Evolutionary conservation across 2,888 invertebrate genomes (phyloP).

Genomic region (Tineola bisselliella): DNA sequence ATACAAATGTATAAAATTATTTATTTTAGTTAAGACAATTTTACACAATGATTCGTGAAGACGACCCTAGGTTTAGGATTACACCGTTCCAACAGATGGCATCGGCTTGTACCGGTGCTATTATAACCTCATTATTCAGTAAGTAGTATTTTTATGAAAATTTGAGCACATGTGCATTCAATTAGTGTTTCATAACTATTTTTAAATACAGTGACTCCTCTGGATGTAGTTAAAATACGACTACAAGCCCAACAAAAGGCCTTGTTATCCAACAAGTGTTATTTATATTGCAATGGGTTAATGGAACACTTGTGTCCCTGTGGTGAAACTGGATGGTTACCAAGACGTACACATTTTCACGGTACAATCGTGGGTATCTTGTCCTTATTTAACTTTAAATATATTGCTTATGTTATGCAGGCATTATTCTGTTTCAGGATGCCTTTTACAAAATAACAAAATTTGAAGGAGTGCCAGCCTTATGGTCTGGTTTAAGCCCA

Average conservation of each 20-base stretch:
- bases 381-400: neutral
- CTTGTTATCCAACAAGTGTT: slow-evolving; percentile 85
- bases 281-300: slow-evolving; percentile 95
- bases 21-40: neutral
- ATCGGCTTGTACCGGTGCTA: slow-evolving; percentile 87
- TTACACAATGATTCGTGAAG: slow-evolving; percentile 58
- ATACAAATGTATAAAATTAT: neutral
- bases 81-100: slow-evolving; percentile 84
- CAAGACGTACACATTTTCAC: slow-evolving; percentile 75
- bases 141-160: slow-evolving; percentile 34
- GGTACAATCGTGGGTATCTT: slow-evolving; percentile 73
- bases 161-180: neutral
- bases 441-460: slow-evolving; percentile 93
- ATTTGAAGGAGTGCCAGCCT: slow-evolving; percentile 85
- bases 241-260: slow-evolving; percentile 94
- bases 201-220: slow-evolving; percentile 85
- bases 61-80: slow-evolving; percentile 81
- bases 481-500: slow-evolving; percentile 98
- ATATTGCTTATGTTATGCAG: neutral
- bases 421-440: slow-evolving; percentile 73
- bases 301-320: slow-evolving; percentile 98
- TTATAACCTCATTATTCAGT: slow-evolving; percentile 90
- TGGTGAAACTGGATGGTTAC: slow-evolving; percentile 72
- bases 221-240: slow-evolving; percentile 99
- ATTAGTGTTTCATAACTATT: neutral